Conservation (phyloP, 2,797 vertebrate species). For the Enteromius radiatus region DNA sequence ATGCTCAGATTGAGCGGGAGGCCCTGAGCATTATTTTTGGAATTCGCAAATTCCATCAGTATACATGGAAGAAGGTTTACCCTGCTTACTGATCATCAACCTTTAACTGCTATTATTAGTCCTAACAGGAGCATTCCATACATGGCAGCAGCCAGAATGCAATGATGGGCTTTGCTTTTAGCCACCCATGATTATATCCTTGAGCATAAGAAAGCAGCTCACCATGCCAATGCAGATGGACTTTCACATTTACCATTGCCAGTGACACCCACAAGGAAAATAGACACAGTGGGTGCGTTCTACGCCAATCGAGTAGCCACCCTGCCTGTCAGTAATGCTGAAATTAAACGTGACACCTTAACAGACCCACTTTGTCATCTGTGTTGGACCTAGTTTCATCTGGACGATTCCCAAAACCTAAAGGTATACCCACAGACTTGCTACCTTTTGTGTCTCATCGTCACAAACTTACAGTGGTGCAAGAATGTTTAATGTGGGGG, state of each 20-base stretch:
- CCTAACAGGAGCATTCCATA: neutral
- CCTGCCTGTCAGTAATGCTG: neutral
- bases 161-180: neutral
- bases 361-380: neutral
- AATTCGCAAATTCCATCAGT: neutral
- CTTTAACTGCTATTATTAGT: neutral
- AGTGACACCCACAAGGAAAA: neutral
- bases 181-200: too few relatives aligned
- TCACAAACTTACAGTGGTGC: neutral
- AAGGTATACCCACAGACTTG: neutral
- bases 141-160: constrained; percentile 8
- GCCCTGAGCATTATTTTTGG: neutral
- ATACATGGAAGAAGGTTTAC: neutral
- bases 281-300: neutral
- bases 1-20: neutral
- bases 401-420: neutral
- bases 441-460: neutral
- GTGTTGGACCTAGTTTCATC: neutral
- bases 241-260: neutral
- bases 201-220: neutral
- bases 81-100: neutral
- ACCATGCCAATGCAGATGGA: neutral
- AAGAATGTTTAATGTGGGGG: neutral
- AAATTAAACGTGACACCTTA: neutral
- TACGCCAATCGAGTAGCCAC: neutral